Evolutionary conservation across 1,140 invertebrate species (phyloP), one percentile per base, ranked within the genome.

Genomic region (Oncopodura yosiiana): DNA sequence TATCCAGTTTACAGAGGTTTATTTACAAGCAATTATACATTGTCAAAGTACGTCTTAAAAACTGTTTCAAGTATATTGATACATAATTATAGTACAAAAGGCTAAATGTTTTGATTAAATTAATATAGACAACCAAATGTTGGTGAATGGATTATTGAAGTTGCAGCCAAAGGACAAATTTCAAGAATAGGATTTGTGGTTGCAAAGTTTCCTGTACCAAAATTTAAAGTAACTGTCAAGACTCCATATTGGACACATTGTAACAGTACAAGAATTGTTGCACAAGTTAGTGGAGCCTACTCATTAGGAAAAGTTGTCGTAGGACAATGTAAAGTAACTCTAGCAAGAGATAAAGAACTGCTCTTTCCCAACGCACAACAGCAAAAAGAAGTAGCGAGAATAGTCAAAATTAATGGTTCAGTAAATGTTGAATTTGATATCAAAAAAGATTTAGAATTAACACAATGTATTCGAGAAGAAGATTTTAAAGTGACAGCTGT

Each of bases 151-250:
- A 83, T 78, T 41, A 86, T 95, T 50, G 23, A 52, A 23, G 32
- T 95, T 50, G 23, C 42, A 23, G 32, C 32, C 8, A 34, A 34
- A 34, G 32, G 32, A n/a, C n/a, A n/a, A n/a, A n/a, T n/a, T n/a
- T n/a, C n/a, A n/a, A n/a, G n/a, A n/a, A n/a, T n/a, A n/a, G 32
- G 32, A 8, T 34, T n/a, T 9, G 77, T 77, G 32, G 81, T 82
- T 14, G 34, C 19, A 8, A 8, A 94, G 71, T 95, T 94, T 69
- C 82, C 94, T 30, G 70, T 92, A 29, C 92, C 92, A 0, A 92
- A 93, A 63, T 95, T 92, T 70, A 80, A 92, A 67, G 85, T 96
- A 16, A 75, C 77, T 0, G 78, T 94, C 19, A 78, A 85, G 48
- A 77, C 86, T 1, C 82, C 86, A 2, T 77, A 83, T 56, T 87